phyloP scores from a whole-genome alignment of 2,888 invertebrate species.

The Dastarcus helophoroides region DNA sequence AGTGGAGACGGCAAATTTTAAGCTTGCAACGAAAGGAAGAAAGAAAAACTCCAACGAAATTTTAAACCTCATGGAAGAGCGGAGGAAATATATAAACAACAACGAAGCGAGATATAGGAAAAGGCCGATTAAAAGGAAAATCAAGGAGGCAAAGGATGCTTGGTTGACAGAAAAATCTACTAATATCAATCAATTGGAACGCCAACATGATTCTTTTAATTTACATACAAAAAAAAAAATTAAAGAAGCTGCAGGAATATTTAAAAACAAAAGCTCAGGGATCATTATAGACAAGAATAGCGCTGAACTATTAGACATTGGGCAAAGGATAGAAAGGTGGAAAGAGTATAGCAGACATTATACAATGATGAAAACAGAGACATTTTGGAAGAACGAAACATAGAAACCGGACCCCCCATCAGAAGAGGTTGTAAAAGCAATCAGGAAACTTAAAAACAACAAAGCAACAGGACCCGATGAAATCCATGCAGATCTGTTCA shows the following conservation, averaged over 20 bases:
- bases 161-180: background rate
- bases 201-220: slow-evolving; percentile 2
- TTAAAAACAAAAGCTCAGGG: background rate
- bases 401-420: slow-evolving; percentile 1
- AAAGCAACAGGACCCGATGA: slow-evolving; percentile 2
- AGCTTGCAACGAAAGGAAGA: background rate
- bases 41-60: background rate
- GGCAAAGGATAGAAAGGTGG: slow-evolving; percentile 2
- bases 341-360: slow-evolving; percentile 1
- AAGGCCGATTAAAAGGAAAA: background rate
- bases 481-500: background rate
- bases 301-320: too few relatives aligned
- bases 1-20: background rate
- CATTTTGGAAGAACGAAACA: slow-evolving; percentile 3
- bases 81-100: slow-evolving; percentile 1
- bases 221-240: background rate
- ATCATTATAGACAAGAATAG: slow-evolving; percentile 2
- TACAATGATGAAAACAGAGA: background rate
- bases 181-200: slow-evolving; percentile 1
- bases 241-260: background rate
- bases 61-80: background rate
- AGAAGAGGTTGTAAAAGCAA: slow-evolving; percentile 2
- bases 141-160: background rate
- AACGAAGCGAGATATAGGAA: too few relatives aligned
- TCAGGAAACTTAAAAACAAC: background rate